Base-by-base conservation (phyloP, 2,113 vertebrate genomes). In the Notarius lentiginosus region DNA sequence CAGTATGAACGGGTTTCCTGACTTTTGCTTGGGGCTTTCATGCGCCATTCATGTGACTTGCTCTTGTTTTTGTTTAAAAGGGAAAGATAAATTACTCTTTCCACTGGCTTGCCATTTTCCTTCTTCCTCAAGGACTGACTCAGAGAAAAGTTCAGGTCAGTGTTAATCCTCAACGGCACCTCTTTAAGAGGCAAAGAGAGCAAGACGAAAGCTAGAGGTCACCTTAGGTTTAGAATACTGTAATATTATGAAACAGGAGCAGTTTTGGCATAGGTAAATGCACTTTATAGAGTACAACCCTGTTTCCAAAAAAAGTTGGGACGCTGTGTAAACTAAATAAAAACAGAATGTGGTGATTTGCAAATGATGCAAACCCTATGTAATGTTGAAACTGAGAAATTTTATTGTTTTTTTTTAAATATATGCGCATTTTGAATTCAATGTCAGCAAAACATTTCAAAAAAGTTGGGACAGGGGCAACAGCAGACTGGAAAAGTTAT, bases 21-120 rank as follows among this genome's bases (percentile, higher is more conserved):
- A 18, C 11, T 58, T 34, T 56, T 15, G 76, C 84, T 58, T 30
- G 17, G 17, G 60, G 55, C 47, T 34, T 76, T 85, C 56, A 76
- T 22, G 55, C 14, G n/a, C 9, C 17, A 27, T 70, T 27, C 66
- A 72, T 68, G 79, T 76, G 60, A 87, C 55, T 17, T 10, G 82
- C 56, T 61, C 15, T 41, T 87, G 68, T 63, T 87, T 87, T 63
- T 76, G 10, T 83, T 77, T 68, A 18, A 60, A 81, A 81, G 63
- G 63, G 53, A 72, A 41, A 41, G 15, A 77, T 55, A 61, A 66
- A 65, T 8, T 76, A 10, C 11, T 18, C 51, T 55, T 7, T 53
- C 15, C 41, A 58, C 84, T 24, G 51, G 49, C n/a, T 55, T 49
- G 75, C 27, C 68, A 66, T 17, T 34, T 60, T 76, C 41, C 0